Percentiles rank a stretch among this genome's conserved stretches.
phyloP scores from a whole-genome alignment of 2,888 invertebrate species.

The Heliconius erato region DNA sequence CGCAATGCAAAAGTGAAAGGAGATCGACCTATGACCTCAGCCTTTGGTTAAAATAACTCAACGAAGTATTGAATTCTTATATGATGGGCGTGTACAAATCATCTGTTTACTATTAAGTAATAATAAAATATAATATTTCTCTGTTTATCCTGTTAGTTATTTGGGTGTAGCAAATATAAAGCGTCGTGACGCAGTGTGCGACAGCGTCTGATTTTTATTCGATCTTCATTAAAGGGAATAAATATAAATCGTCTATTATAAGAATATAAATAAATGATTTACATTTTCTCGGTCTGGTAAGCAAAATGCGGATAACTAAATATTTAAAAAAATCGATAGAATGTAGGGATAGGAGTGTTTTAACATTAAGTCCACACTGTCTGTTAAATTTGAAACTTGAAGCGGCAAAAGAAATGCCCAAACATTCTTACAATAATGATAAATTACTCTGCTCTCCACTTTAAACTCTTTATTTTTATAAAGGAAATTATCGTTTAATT shows the following conservation, averaged over 20 bases:
- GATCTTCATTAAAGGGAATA: neutral
- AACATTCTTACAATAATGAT: neutral
- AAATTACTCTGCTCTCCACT: neutral
- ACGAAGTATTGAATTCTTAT: constrained; percentile 34
- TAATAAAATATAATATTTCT: neutral
- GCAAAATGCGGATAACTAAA: neutral
- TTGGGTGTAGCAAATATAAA: neutral
- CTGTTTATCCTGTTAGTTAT: neutral
- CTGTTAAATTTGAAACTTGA: no score
- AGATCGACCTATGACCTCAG: constrained; percentile 47
- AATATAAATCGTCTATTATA: neutral
- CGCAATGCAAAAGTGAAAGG: constrained; percentile 47
- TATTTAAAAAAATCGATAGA: neutral
- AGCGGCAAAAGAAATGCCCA: neutral
- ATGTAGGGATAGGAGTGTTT: neutral
- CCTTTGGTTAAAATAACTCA: constrained; percentile 37
- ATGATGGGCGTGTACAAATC: constrained; percentile 24
- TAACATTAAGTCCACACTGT: no score
- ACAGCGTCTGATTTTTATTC: neutral
- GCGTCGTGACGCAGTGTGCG: no score
- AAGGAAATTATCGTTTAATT: neutral
- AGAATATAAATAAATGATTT: neutral
- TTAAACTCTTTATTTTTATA: neutral
- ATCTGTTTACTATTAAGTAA: constrained; percentile 10
- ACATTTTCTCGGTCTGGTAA: no score